Evolutionary conservation across 2,113 vertebrate genomes (phyloP).

Genomic region (Forbesichthys papilliferus): DNA sequence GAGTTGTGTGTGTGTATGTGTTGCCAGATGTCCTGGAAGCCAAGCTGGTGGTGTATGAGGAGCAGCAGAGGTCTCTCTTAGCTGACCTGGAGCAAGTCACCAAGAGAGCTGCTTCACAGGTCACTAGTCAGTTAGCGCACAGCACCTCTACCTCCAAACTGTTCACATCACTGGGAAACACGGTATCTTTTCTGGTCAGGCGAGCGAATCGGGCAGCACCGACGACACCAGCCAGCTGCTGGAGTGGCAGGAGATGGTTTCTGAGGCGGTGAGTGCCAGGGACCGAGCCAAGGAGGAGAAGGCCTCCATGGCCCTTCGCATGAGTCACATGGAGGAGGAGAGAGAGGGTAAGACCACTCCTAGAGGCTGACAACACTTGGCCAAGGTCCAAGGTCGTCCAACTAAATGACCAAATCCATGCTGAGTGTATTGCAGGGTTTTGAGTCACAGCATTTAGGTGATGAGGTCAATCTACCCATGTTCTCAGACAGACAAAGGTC

Average conservation of each 20-base stretch:
- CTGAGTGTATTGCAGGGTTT: too few species aligned
- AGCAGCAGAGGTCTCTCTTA: conserved; percentile 87
- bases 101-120: conserved; percentile 89
- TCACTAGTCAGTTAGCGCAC: conserved; percentile 29
- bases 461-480: too few species aligned
- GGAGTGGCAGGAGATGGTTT: conserved; percentile 87
- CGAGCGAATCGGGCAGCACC: conserved; percentile 86
- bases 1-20: background rate
- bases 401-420: too few species aligned
- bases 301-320: conserved; percentile 78
- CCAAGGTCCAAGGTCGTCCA: background rate
- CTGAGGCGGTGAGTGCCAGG: conserved; percentile 75
- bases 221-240: conserved; percentile 85
- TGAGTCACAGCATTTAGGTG: too few species aligned
- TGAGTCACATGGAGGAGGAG: conserved; percentile 90
- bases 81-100: conserved; percentile 90
- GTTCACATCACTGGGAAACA: background rate
- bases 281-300: conserved; percentile 83
- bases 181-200: conserved; percentile 58
- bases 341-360: conserved; percentile 83
- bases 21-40: conserved; percentile 79
- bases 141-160: background rate
- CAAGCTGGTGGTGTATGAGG: conserved; percentile 86
- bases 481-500: background rate
- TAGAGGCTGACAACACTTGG: conserved; percentile 7